These are phyloP conservation scores for Oryzias melastigma DNA, from an alignment of 2,113 vertebrate genomes.

Conservation along the genomic window DNA sequence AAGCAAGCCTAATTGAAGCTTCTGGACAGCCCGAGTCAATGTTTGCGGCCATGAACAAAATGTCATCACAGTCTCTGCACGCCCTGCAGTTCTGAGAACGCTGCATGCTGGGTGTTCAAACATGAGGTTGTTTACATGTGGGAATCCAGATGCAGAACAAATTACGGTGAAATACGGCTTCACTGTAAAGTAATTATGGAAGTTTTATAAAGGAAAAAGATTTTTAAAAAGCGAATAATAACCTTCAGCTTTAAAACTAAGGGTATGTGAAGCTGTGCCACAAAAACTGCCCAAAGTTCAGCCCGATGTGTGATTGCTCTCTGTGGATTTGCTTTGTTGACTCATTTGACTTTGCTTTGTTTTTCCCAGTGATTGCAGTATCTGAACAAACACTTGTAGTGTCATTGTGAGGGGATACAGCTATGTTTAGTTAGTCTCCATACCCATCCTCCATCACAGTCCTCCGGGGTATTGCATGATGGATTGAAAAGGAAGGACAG, in stretches of 20 bases:
- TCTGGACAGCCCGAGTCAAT: conserved; percentile 2
- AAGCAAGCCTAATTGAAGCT: conserved; percentile 11
- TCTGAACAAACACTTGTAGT: conserved; percentile 39
- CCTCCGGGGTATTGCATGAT: conserved; percentile 17
- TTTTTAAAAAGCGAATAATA: conserved; percentile 3
- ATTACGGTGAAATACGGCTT: conserved; percentile 26
- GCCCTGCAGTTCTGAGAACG: background rate
- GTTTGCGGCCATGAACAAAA: conserved; percentile 15
- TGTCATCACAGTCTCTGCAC: background rate
- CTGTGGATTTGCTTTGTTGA: conserved; percentile 46
- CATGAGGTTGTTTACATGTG: conserved; percentile 27
- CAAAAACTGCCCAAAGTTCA: conserved; percentile 15
- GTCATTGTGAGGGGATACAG: conserved; percentile 38
- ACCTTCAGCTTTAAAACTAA: conserved; percentile 36
- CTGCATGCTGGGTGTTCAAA: conserved; percentile 6
- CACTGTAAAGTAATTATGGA: conserved; percentile 27
- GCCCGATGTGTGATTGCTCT: conserved; percentile 36
- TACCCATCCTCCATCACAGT: conserved; percentile 24
- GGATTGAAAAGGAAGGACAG: conserved; percentile 20
- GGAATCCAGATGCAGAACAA: conserved; percentile 10
- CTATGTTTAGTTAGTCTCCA: conserved; percentile 12
- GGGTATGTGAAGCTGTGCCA: conserved; percentile 24
- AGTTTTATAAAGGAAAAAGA: conserved; percentile 36
- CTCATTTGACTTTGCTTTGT: conserved; percentile 63
- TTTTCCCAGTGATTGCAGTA: conserved; percentile 23